Conservation (phyloP, 1,140 invertebrate species). For the Parapsyche elsis region DNA sequence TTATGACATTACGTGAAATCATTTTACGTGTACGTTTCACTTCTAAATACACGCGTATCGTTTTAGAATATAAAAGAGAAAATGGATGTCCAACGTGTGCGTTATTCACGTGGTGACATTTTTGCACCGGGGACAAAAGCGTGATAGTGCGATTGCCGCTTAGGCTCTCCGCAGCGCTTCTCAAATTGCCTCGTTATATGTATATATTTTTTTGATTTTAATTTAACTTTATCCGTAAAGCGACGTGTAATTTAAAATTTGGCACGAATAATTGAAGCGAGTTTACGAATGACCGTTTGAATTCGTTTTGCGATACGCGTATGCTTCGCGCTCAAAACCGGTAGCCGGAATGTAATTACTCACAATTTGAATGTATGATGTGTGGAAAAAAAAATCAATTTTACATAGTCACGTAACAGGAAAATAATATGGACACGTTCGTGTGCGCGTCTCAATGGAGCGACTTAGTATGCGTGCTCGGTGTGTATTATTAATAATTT, state of each 20-base stretch:
- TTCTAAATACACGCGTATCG: background rate
- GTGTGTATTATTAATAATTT: constrained; percentile 9
- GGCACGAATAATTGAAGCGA: constrained; percentile 5
- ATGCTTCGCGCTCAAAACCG: constrained; percentile 22
- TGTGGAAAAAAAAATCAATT: background rate
- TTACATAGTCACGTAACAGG: constrained; percentile 25
- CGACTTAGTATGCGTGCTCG: no score
- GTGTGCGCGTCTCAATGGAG: background rate
- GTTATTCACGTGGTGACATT: constrained; percentile 32
- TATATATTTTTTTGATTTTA: no score
- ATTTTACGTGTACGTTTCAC: constrained; percentile 9
- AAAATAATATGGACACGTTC: constrained; percentile 14
- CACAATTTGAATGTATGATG: constrained; percentile 1
- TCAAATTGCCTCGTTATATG: background rate
- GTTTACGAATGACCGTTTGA: background rate
- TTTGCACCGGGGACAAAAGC: constrained; percentile 25
- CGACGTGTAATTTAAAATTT: constrained; percentile 11
- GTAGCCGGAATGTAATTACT: constrained; percentile 23
- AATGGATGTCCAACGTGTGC: background rate
- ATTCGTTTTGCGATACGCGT: constrained; percentile 3
- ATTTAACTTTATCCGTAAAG: background rate
- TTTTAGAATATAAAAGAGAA: constrained; percentile 14
- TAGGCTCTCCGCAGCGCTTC: constrained; percentile 1
- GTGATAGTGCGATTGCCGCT: constrained; percentile 30
- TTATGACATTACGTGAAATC: constrained; percentile 20